Base-by-base conservation (phyloP, 2,113 vertebrate species). In the Hyaena hyaena region DNA sequence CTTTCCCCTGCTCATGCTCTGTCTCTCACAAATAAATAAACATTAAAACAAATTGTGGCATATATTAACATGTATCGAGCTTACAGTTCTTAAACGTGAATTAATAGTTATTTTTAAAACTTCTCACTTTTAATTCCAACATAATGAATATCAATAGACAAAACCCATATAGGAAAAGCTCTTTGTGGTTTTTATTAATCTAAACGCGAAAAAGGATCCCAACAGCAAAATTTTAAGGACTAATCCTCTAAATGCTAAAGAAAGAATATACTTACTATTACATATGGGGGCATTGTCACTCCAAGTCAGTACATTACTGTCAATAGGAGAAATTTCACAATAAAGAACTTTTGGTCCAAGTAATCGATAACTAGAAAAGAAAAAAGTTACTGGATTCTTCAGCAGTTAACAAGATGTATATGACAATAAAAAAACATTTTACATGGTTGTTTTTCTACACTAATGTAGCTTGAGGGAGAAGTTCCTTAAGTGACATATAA, bases 311-410 rank as follows among this genome's bases (percentile, higher is more conserved):
- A 0, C 0, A 1, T 8, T 3, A 17, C 9, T 15, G 0, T 77
- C 28, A 33, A 0, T 0, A 50, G 0, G 12, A 95, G 6, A 0
- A 84, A 97, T 0, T 0, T 66, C 9, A 96, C 98, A 98, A 10
- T 26, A 0, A 7, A 90, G 0, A 69, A 26, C 0, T 74, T 2
- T 0, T 33, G 1, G 0, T 71, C 97, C 98, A 69, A 80, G 0
- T 53, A 98, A 15, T 4, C 39, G 16, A 93, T 31, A 96, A 33
- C 98, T 98, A 95, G 71, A 96, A 31, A 90, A 96, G 90, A 90
- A 65, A 77, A 89, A 85, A n/a, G 65, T 93, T 91, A 96, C 4
- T 17, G 4, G 43, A 17, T n/a, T 35, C 28, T 87, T 92, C 8
- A 87, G 43, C 26, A 66, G 10, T 74, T 82, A 86, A 87, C n/a